Base-by-base conservation (phyloP, 2,113 vertebrate species). In the Crypturellus undulatus region DNA sequence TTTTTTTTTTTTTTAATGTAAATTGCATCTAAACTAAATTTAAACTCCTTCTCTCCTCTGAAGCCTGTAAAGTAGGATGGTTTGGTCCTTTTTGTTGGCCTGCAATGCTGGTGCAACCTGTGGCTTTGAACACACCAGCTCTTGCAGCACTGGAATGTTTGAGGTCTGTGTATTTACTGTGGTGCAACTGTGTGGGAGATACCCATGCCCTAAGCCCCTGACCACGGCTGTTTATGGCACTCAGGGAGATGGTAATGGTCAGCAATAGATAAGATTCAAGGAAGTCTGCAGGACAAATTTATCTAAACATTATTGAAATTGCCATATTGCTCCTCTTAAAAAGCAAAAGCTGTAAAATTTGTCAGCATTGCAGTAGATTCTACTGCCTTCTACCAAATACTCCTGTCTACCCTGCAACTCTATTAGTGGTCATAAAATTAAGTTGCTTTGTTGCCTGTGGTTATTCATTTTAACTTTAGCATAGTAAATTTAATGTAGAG, bases 401-500 rank as follows among this genome's bases (percentile, higher is more conserved):
- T 49, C 26, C 84, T 73, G 17, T 64, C 38, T 45, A 60, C 63
- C 49, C 76, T 49, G 43, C 78, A 89, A 78, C 56, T 92, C 64
- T 88, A 56, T 82, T 88, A 60, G 81, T 94, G 58, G 58, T 58
- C 60, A 54, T 93, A 96, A 95, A 96, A 94, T 92, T 62, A 96
- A 97, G 81, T 93, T 91, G 95, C 88, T 97, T 95, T 96, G 86
- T 97, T 30, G 20, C 90, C 70, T 93, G 49, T 87, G 85, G 84
- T 91, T 96, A 79, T 96, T 96, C 38, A 52, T 97, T 96, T 96
- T 95, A 89, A 65, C 83, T 94, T 95, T 90, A 94, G 72, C n/a
- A n/a, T 87, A 87, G 94, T 97, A 97, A 97, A 97, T 97, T 94
- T 89, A 94, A 89, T 81, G 67, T 71, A 77, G 69, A 96, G 79